phyloP scores from a whole-genome alignment of 1,140 invertebrate species.

The Drosophila lacteicornis region DNA sequence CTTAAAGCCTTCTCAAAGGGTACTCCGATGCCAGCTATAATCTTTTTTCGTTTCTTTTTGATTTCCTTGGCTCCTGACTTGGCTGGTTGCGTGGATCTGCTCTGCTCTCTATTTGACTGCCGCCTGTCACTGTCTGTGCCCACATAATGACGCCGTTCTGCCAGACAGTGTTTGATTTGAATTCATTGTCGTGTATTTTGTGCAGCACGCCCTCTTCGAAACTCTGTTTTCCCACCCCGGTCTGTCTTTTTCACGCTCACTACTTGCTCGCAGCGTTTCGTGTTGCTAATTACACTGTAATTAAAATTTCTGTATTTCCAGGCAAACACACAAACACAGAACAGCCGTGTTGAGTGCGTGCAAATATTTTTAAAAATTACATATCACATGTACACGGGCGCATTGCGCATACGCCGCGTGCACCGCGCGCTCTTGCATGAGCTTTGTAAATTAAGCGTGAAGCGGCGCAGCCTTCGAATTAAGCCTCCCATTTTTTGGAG shows the following conservation, averaged over 20 bases:
- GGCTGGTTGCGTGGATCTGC: slow-evolving; percentile 6
- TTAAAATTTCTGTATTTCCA: slow-evolving; percentile 78
- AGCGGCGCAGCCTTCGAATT: slow-evolving; percentile 18
- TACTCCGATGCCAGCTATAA: background rate
- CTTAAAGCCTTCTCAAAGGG: background rate
- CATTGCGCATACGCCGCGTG: slow-evolving; percentile 73
- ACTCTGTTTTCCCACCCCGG: background rate
- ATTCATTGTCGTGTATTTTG: slow-evolving; percentile 78
- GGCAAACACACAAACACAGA: slow-evolving; percentile 37
- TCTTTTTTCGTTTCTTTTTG: background rate
- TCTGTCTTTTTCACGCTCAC: slow-evolving; percentile 34
- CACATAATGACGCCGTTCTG: slow-evolving; percentile 75
- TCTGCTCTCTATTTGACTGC: slow-evolving; percentile 32
- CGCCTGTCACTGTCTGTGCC: slow-evolving; percentile 59
- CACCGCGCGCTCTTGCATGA: slow-evolving; percentile 62
- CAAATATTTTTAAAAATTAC: slow-evolving; percentile 71
- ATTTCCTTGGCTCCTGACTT: slow-evolving; percentile 8
- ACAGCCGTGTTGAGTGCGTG: slow-evolving; percentile 58
- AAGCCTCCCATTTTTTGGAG: slow-evolving; percentile 13
- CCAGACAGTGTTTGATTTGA: slow-evolving; percentile 81
- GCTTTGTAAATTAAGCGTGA: slow-evolving; percentile 73
- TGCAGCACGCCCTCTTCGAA: slow-evolving; percentile 42
- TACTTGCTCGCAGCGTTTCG: slow-evolving; percentile 51
- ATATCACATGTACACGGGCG: slow-evolving; percentile 34
- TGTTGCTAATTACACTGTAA: slow-evolving; percentile 82